Percentiles rank a stretch among this genome's conserved stretches.
Conservation (phyloP, 1,140 invertebrate genomes). For the Macrobrachium nipponense region DNA sequence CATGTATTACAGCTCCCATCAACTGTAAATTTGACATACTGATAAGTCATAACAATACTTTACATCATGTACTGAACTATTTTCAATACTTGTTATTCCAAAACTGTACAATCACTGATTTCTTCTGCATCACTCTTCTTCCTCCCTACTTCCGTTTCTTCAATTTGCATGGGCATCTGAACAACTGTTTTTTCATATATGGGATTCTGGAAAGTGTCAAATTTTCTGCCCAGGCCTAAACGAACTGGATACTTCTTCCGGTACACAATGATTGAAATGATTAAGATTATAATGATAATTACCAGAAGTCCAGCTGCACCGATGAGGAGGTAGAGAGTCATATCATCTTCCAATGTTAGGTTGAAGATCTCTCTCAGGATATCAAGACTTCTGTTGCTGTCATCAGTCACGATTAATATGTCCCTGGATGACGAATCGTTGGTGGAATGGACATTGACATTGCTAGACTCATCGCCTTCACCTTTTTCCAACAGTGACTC, state of each 20-base stretch:
- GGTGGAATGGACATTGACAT: not conserved
- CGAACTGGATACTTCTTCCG: slow-evolving; percentile 67
- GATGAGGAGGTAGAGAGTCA: slow-evolving; percentile 24
- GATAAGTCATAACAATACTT: too few species aligned
- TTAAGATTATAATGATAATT: slow-evolving; percentile 21
- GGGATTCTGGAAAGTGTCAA: slow-evolving; percentile 69
- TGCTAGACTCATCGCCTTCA: not conserved
- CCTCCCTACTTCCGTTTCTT: slow-evolving; percentile 39
- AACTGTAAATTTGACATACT: not conserved
- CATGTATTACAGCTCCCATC: not conserved
- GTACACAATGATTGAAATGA: slow-evolving; percentile 64
- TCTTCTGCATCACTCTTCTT: slow-evolving; percentile 60
- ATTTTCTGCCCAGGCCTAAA: slow-evolving; percentile 67
- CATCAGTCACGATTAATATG: not conserved
- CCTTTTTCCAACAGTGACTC: not conserved
- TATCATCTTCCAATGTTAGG: slow-evolving; percentile 30
- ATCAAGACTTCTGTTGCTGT: not conserved
- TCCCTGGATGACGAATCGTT: not conserved
- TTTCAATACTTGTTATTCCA: slow-evolving; percentile 31
- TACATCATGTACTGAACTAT: too few species aligned
- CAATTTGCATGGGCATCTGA: slow-evolving; percentile 54
- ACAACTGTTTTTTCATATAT: slow-evolving; percentile 65
- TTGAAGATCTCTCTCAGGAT: slow-evolving; percentile 4
- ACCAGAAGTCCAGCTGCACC: slow-evolving; percentile 6
- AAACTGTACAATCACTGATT: slow-evolving; percentile 61